A percentile compares a stretch with the other conserved stretches of the same genome.
These are phyloP conservation scores for Helicoverpa zea DNA, from an alignment of 1,140 invertebrate genomes.

Conservation along the genomic window DNA sequence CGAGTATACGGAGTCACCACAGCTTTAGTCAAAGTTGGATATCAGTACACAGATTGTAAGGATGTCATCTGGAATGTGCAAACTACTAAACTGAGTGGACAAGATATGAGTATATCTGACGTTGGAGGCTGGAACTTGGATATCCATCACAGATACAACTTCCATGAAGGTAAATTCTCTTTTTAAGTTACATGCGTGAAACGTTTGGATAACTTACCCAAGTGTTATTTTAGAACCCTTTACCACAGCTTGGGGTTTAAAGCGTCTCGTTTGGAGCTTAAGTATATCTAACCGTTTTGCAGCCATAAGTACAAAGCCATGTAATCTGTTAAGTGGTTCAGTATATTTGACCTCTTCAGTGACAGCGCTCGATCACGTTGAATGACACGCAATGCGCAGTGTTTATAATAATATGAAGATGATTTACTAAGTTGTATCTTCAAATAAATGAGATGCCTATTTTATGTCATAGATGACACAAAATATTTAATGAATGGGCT, in stretches of 20 bases:
- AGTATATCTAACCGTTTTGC: slow-evolving; percentile 35
- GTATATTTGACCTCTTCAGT: slow-evolving; percentile 39
- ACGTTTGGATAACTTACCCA: not conserved
- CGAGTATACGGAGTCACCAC: slow-evolving; percentile 97
- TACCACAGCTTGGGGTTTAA: slow-evolving; percentile 27
- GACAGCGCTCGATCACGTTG: slow-evolving; percentile 28
- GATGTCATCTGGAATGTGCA: slow-evolving; percentile 98
- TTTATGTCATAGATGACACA: too few relatives aligned
- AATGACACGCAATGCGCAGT: not conserved
- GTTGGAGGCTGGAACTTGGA: slow-evolving; percentile 99
- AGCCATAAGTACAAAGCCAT: slow-evolving; percentile 43
- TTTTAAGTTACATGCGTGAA: not conserved
- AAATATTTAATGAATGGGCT: not conserved
- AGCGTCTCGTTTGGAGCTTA: slow-evolving; percentile 19
- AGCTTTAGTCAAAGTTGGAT: slow-evolving; percentile 97
- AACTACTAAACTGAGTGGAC: slow-evolving; percentile 97
- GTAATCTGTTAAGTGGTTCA: slow-evolving; percentile 48
- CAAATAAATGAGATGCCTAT: too few relatives aligned
- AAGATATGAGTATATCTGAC: slow-evolving; percentile 98
- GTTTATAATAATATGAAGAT: slow-evolving; percentile 15
- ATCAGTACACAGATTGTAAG: slow-evolving; percentile 97
- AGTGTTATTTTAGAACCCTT: slow-evolving; percentile 6
- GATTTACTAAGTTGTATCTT: too few relatives aligned
- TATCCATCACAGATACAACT: slow-evolving; percentile 98
- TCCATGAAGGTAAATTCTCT: slow-evolving; percentile 94